Conservation (phyloP, 2,888 invertebrate species). For the Drosophila neonasuta region DNA sequence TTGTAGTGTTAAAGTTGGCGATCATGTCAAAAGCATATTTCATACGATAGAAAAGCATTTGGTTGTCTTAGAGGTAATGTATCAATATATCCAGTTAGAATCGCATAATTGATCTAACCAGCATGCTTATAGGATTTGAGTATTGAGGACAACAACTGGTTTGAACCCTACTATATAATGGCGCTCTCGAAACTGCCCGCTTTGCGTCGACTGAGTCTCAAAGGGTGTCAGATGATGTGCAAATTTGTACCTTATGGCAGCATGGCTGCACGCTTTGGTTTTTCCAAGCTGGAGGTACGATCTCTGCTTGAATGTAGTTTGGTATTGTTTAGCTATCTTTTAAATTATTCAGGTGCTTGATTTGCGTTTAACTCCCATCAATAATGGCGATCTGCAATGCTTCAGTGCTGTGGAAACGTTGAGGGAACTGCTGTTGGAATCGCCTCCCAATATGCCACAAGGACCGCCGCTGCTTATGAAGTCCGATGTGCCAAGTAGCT, state of each 20-base stretch:
- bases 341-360: constrained; percentile 82
- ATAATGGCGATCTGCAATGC: constrained; percentile 85
- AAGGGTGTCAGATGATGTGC: constrained; percentile 86
- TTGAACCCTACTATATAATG: constrained; percentile 88
- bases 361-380: constrained; percentile 84
- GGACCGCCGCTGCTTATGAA: constrained; percentile 31
- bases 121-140: constrained; percentile 85
- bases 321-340: not conserved
- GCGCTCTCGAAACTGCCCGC: constrained; percentile 87
- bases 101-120: not conserved
- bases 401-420: constrained; percentile 84
- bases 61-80: constrained; percentile 73
- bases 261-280: constrained; percentile 89
- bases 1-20: constrained; percentile 76
- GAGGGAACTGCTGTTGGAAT: constrained; percentile 83
- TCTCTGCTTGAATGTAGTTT: not conserved
- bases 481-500: constrained; percentile 4
- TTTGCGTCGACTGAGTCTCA: constrained; percentile 85
- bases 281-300: constrained; percentile 78
- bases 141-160: constrained; percentile 89
- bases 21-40: constrained; percentile 78
- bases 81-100: not conserved
- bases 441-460: constrained; percentile 44
- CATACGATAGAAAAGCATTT: constrained; percentile 79
- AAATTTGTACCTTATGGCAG: constrained; percentile 91